phyloP scores from a whole-genome alignment of 2,888 invertebrate species.

The Pterostichus madidus region DNA sequence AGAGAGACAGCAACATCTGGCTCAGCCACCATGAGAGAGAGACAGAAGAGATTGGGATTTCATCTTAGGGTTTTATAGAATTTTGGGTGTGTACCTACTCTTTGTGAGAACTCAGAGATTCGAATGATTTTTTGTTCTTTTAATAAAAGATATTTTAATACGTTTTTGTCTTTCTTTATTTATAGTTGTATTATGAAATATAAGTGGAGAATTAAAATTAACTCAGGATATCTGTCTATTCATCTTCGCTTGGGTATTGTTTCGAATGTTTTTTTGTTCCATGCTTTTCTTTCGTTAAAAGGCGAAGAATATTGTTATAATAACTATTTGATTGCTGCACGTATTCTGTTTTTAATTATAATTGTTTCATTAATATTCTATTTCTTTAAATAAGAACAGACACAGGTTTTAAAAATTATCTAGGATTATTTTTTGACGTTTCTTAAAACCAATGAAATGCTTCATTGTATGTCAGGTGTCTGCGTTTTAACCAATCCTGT shows the following conservation, averaged over 20 bases:
- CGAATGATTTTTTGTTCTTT: conserved; percentile 23
- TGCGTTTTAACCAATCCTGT: no score
- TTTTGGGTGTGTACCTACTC: conserved; percentile 56
- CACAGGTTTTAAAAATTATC: no score
- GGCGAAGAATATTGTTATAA: no score
- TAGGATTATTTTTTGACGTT: no score
- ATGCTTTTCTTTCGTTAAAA: not conserved
- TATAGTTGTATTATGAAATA: conserved; percentile 32
- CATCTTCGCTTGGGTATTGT: conserved; percentile 19
- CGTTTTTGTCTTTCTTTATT: conserved; percentile 38
- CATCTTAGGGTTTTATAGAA: conserved; percentile 42
- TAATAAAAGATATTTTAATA: conserved; percentile 47
- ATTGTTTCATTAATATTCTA: not conserved
- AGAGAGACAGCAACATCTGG: conserved; percentile 12
- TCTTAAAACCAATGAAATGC: no score
- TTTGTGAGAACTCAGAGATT: conserved; percentile 54
- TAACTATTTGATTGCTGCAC: no score
- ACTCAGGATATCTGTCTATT: not conserved
- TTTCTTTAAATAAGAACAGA: no score
- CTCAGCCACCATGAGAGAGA: not conserved
- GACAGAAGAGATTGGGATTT: conserved; percentile 10
- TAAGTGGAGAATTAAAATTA: conserved; percentile 24
- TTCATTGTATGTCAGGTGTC: no score
- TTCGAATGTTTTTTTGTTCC: not conserved
- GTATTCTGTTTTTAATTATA: not conserved